These are phyloP conservation scores for Helostoma temminkii DNA, from an alignment of 2,797 vertebrate genomes.

Conservation along the genomic window DNA sequence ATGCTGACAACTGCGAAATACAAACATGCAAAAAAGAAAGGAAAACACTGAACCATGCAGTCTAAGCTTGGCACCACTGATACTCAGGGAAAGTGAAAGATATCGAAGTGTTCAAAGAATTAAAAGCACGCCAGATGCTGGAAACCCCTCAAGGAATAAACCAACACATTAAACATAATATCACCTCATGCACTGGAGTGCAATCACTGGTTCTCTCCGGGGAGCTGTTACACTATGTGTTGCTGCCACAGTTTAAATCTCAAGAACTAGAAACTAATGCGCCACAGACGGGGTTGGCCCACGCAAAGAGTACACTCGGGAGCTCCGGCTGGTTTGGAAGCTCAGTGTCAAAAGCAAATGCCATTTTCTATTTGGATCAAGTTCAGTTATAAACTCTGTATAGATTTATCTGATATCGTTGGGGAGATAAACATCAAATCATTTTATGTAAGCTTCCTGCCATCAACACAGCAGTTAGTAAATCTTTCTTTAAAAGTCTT, in stretches of 20 bases:
- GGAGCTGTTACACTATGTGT: constrained; percentile 78
- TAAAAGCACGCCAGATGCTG: constrained; percentile 76
- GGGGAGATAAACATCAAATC: constrained; percentile 41
- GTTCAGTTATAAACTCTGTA: constrained; percentile 35
- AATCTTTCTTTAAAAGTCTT: constrained; percentile 18
- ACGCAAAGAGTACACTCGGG: constrained; percentile 64
- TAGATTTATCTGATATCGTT: constrained; percentile 14
- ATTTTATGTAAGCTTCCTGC: constrained; percentile 28
- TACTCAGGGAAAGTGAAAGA: constrained; percentile 42
- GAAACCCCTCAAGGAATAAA: constrained; percentile 77
- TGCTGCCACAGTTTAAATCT: constrained; percentile 77
- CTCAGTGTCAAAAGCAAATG: constrained; percentile 28
- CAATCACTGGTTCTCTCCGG: constrained; percentile 75
- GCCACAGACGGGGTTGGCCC: constrained; percentile 59
- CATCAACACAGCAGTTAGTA: constrained; percentile 9
- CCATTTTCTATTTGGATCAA: constrained; percentile 41
- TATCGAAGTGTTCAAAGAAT: constrained; percentile 56
- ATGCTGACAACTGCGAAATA: constrained; percentile 23
- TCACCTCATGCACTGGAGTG: constrained; percentile 77
- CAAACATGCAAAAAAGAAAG: constrained; percentile 4
- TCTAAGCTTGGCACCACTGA: constrained; percentile 23
- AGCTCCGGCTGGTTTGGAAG: constrained; percentile 40
- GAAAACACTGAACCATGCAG: constrained; percentile 8
- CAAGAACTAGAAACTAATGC: constrained; percentile 74
- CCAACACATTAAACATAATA: constrained; percentile 83